Percentiles rank a stretch among this genome's conserved stretches.
These are phyloP conservation scores for Pica pica DNA, from an alignment of 2,113 vertebrate genomes.

Conservation along the genomic window DNA sequence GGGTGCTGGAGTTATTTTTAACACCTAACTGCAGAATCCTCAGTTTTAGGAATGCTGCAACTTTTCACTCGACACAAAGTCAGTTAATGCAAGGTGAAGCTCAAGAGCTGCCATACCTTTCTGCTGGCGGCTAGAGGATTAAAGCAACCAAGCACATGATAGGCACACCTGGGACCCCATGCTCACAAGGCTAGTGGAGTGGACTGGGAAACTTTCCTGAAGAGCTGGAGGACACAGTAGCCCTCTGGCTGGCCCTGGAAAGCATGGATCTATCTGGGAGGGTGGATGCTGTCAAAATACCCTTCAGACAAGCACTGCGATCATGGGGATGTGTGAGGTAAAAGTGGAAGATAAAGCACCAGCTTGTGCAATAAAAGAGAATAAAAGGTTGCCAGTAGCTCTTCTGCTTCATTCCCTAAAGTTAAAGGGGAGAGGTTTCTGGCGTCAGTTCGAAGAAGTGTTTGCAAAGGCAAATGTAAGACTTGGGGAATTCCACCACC, in stretches of 20 bases:
- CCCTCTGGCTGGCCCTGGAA: background rate
- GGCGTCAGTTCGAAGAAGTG: background rate
- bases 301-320: background rate
- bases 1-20: conserved; percentile 9
- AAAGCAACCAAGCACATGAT: background rate
- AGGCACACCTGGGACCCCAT: background rate
- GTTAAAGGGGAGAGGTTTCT: conserved; percentile 52
- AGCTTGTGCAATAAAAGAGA: background rate
- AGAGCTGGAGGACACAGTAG: background rate
- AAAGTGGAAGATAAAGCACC: background rate
- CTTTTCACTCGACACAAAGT: background rate
- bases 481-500: conserved; percentile 55
- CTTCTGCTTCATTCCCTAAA: background rate
- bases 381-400: background rate
- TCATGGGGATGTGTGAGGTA: background rate
- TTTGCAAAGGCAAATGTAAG: conserved; percentile 36
- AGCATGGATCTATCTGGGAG: background rate
- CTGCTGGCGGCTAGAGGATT: background rate
- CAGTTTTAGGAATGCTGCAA: background rate
- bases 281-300: background rate
- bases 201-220: background rate
- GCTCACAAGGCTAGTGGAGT: background rate
- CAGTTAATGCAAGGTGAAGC: background rate
- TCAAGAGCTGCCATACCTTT: background rate
- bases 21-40: conserved; percentile 7